Base-by-base conservation (phyloP, 2,888 invertebrate genomes). In the Lydus trimaculatus region DNA sequence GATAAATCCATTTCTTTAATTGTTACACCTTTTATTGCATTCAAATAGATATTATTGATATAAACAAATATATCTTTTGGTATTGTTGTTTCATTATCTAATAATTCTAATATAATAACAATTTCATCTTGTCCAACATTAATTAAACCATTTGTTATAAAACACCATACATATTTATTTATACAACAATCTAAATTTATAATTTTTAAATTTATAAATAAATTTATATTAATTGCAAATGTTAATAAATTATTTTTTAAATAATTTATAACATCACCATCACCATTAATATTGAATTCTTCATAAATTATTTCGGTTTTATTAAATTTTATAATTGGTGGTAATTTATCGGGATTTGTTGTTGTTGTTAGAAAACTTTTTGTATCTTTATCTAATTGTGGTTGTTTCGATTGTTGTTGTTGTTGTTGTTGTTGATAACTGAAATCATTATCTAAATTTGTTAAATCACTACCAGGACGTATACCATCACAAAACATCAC, bases 401-500 rank as follows among this genome's bases (percentile, higher is more conserved):
- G 87, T 31, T 74, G 74, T 36, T 20, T 9, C 17, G 11, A 11
- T 67, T 56, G 63, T 31, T n/a, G 23, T 56, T 48, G 1, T 15
- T 68, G 1, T 58, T 31, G 33, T 62, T 66, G 9, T 75, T 74
- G n/a, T 61, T 64, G 36, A 61, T 65, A 66, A 25, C 62, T 59
- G 73, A 85, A 89, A 81, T 88, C 88, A 79, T 88, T 90, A 82
- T 94, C 93, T 74, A 93, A 87, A 83, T 93, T 93, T 67, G 94
- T 93, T 79, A 95, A 86, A 86, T 95, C 95, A 80, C 94, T 94
- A 72, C 95, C 94, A 43, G 95, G 95, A 68, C 94, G 88, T 80
- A 96, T 94, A 73, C 95, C 95, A 85, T 96, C 95, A 79, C 94
- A 94, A 83, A 95, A 95, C 90, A 95, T 94, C 60, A 95, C 95